Conservation (phyloP, 2,113 vertebrate species). For the Nanger granti region DNA sequence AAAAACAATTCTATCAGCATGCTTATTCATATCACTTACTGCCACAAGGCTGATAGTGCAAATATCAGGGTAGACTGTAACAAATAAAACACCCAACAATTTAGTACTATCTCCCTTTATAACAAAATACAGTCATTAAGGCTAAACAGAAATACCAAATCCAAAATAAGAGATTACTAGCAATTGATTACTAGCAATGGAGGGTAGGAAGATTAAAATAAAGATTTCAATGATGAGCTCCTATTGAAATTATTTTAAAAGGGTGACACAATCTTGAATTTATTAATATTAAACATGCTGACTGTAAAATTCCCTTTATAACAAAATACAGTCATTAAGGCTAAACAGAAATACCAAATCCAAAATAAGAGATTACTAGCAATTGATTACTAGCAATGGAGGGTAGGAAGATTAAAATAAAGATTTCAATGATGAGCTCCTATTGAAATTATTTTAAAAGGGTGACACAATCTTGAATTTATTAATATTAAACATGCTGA, state of each 20-base stretch:
- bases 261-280: not conserved
- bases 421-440: not conserved
- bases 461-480: not conserved
- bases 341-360: no score
- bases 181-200: not conserved
- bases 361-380: no score
- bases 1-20: constrained; percentile 85
- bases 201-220: not conserved
- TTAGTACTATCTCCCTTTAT: not conserved
- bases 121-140: not conserved
- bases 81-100: constrained; percentile 21
- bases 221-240: not conserved
- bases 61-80: constrained; percentile 92
- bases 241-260: constrained; percentile 15
- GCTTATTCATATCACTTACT: constrained; percentile 84
- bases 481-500: not conserved
- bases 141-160: not conserved
- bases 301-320: no score
- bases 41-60: constrained; percentile 91
- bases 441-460: constrained; percentile 13
- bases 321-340: no score
- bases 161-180: not conserved
- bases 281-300: not conserved
- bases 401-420: no score
- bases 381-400: no score